Evolutionary conservation across 2,113 vertebrate species (phyloP), one percentile per base, ranked within the genome.

Genomic region (Dromas ardeola): DNA sequence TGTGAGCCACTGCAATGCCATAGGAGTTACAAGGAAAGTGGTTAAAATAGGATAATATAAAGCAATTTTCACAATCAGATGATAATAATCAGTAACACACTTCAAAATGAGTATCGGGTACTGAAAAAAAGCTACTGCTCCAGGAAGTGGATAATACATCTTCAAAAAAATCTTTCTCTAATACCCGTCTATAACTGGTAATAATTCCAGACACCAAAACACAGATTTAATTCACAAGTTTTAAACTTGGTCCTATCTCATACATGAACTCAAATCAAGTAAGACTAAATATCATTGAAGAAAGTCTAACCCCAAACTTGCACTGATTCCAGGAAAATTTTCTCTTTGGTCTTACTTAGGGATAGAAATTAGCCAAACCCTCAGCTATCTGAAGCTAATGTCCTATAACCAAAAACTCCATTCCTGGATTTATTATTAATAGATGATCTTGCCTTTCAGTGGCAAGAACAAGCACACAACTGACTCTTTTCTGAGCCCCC

Each of bases 331-430:
- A 91, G 58, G 62, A 95, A 93, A 95, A 76, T n/a, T 40, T 79
- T 91, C 36, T 95, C 30, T 89, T 71, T 67, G 27, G 42, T 25
- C 70, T 89, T 90, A 72, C 65, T 89, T 91, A 85, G 27, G 36
- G 91, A 91, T 5, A 96, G 58, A 73, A 86, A 80, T 53, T 42
- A 79, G 58, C 45, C 62, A 82, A 96, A 94, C 69, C 85, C 78
- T 95, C 81, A 82, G 58, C 34, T 79, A 69, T 87, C 84, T 88
- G 89, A 91, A 96, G 56, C 11, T 91, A 18, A 81, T 87, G 70
- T 58, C 42, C 58, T 80, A 23, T 7, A 94, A 90, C 17, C 25
- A 90, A 94, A 95, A 93, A 34, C 14, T 65, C 81, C n/a, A 22
- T 69, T 95, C 53, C 45, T 76, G 45, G 66, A 91, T 81, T 86